These are phyloP conservation scores for Terrapene triunguis DNA, from an alignment of 2,113 vertebrate genomes.

Conservation along the genomic window DNA sequence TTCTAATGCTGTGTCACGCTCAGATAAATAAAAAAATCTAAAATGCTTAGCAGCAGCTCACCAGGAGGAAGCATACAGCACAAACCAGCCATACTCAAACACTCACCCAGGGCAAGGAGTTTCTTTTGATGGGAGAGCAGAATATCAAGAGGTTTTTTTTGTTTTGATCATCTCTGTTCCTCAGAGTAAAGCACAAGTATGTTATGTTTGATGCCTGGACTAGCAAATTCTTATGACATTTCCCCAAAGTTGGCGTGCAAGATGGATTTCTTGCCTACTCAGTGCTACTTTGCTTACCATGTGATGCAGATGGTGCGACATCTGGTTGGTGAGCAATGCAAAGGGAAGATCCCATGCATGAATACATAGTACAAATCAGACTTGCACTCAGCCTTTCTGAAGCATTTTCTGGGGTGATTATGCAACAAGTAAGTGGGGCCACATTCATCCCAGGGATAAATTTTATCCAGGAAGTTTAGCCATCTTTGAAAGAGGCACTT, in stretches of 20 bases:
- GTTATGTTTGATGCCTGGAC: not conserved
- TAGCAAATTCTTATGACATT: not conserved
- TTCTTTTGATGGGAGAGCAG: not conserved
- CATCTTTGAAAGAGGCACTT: constrained; percentile 25
- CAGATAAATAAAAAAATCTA: not conserved
- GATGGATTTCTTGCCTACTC: not conserved
- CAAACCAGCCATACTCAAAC: not conserved
- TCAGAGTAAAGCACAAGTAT: rapidly evolving
- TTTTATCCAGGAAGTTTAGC: constrained; percentile 6
- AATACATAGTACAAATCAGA: constrained; percentile 7
- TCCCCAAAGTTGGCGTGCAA: not conserved
- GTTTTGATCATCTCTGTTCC: not conserved
- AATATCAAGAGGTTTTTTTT: rapidly evolving
- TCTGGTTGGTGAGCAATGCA: constrained; percentile 64
- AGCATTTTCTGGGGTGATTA: not conserved
- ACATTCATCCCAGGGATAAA: constrained; percentile 24
- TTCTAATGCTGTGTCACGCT: not conserved
- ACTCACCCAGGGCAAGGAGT: not conserved
- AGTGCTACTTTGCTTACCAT: constrained; percentile 3
- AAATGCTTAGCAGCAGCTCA: not conserved
- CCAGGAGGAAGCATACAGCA: rapidly evolving
- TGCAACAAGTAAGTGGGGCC: constrained; percentile 55
- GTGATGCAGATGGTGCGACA: constrained; percentile 52
- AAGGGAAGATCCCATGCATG: constrained; percentile 61
- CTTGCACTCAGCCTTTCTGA: constrained; percentile 30